These are phyloP conservation scores for Aphelenchoides fujianensis DNA, from an alignment of 1,140 invertebrate genomes.

Conservation along the genomic window DNA sequence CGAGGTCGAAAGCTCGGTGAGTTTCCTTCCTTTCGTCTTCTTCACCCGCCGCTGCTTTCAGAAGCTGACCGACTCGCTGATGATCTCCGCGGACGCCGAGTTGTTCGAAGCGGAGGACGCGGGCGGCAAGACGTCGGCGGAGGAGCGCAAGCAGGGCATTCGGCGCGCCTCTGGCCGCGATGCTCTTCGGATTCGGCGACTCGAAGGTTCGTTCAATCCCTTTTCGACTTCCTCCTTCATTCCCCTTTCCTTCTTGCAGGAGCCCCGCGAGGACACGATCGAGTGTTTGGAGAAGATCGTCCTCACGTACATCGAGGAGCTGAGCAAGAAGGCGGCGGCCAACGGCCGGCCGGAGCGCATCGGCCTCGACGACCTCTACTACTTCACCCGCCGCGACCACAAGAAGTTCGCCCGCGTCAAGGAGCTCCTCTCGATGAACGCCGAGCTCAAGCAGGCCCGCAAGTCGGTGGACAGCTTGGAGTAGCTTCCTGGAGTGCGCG, in stretches of 20 bases:
- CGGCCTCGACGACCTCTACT: conserved; percentile 95
- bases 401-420: conserved; percentile 96
- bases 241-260: conserved; percentile 67
- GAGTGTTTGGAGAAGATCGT: conserved; percentile 88
- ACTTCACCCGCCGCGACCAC: conserved; percentile 91
- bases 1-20: not conserved
- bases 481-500: conserved; percentile 16
- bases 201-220: conserved; percentile 66
- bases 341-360: conserved; percentile 88
- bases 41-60: not conserved
- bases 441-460: conserved; percentile 94
- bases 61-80: conserved; percentile 22
- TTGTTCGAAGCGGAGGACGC: conserved; percentile 35
- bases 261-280: conserved; percentile 97
- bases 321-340: conserved; percentile 87
- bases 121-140: conserved; percentile 39
- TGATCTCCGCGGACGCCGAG: conserved; percentile 15
- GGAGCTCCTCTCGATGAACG: conserved; percentile 95
- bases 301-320: conserved; percentile 58
- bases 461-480: conserved; percentile 99
- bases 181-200: conserved; percentile 99
- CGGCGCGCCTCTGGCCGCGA: conserved; percentile 74
- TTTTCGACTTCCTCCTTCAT: not conserved
- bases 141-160: conserved; percentile 42
- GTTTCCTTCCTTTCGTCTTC: not conserved